Evolutionary conservation across 2,888 invertebrate genomes (phyloP), one percentile per base, ranked within the genome.

Genomic region (Cartodere bifasciata): DNA sequence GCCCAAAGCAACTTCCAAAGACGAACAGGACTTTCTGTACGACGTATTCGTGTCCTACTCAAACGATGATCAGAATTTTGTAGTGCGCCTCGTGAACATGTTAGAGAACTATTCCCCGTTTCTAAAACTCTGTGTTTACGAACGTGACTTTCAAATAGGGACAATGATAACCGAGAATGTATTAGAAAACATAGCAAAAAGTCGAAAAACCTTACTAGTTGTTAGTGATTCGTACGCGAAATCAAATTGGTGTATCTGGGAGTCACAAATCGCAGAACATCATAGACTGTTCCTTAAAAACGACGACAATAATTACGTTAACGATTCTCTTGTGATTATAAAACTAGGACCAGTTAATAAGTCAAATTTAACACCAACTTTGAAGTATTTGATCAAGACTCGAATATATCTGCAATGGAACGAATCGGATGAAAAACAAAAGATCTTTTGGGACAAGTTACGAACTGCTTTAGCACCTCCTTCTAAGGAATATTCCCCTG

Each of bases 161-260:
- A 62, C 71, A 2, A 63, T 72, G 38, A 68, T 77, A 45, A 68
- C 73, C 0, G 78, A 80, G 47, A 70, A 72, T 27, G 71, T 82
- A 20, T 58, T 73, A 36, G 67, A 64, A 20, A 69, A 74, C 47
- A 70, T 82, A 35, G 68, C 70, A 16, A 64, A 68, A 32, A 74
- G 76, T 49, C 67, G 70, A 35, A 72, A 70, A 46, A 69, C 77
- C 9, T 60, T 82, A 32, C 55, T 81, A 31, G 58, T 81, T 6
- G 64, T 82, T 26, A 78, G 78, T 32, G 70, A 74, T 44, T 64
- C 67, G 42, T 81, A 78, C 50, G 70, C 75, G 1, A 68, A 70
- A 44, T 75, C 77, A 14, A 75, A 78, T 34, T 82, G 81, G 81
- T 75, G 75, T 48, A 61, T 72, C 21, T 72, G 76, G 69, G 80